phyloP scores from a whole-genome alignment of 2,888 invertebrate genomes.

The Micoletzkya japonica region DNA sequence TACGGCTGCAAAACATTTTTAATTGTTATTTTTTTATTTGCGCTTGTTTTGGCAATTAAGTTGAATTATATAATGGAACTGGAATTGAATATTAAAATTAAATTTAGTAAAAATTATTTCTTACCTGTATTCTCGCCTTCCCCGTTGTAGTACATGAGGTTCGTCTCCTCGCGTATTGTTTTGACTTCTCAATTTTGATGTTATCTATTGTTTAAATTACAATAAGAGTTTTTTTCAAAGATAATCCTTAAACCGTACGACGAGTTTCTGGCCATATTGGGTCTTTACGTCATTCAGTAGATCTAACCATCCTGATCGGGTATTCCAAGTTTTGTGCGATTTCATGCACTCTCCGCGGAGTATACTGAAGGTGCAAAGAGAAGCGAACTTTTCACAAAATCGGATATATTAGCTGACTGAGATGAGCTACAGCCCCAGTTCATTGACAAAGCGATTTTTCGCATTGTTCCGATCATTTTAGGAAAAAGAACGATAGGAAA shows the following conservation, averaged over 20 bases:
- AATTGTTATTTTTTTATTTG: too few species aligned
- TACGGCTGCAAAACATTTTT: constrained; percentile 1
- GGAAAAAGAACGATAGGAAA: neutral
- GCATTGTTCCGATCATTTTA: neutral
- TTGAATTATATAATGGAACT: neutral
- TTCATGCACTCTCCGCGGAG: too few species aligned
- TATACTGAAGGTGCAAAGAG: too few species aligned
- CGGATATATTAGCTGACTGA: too few species aligned
- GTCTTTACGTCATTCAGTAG: too few species aligned
- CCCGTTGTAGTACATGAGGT: constrained; percentile 27
- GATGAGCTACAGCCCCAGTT: neutral
- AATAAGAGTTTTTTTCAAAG: too few species aligned
- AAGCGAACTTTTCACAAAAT: too few species aligned
- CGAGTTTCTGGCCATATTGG: too few species aligned
- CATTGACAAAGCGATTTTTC: neutral
- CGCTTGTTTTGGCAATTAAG: neutral
- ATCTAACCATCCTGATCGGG: too few species aligned
- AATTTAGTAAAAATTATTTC: neutral
- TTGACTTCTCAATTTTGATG: constrained; percentile 12
- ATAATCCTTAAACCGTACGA: too few species aligned
- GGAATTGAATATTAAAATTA: neutral
- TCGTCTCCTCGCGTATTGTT: constrained; percentile 25
- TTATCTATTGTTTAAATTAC: too few species aligned
- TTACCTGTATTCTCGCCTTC: constrained; percentile 6
- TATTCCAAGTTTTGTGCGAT: too few species aligned